A percentile compares a stretch with the other conserved stretches of the same genome.
Conservation (phyloP, 1,140 invertebrate species). For the Matsumurasca onukii region DNA sequence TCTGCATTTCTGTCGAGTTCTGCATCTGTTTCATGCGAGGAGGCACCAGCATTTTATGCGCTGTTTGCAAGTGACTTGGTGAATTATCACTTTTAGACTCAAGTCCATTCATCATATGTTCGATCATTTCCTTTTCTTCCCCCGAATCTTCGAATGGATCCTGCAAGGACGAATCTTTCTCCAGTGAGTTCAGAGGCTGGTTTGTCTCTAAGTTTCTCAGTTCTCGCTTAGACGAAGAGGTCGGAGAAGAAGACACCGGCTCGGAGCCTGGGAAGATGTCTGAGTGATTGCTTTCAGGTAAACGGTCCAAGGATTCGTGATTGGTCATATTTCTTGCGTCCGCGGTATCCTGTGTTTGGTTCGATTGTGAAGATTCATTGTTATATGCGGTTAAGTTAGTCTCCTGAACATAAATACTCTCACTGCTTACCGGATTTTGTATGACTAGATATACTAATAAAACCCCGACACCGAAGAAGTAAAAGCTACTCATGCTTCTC, state of each 20-base stretch:
- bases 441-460: too few species aligned
- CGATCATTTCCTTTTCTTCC: background rate
- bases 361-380: too few species aligned
- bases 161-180: too few species aligned
- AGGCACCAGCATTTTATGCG: background rate
- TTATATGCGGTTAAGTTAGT: too few species aligned
- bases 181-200: background rate
- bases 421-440: too few species aligned
- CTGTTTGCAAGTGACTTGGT: background rate
- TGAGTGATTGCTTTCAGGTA: background rate
- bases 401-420: too few species aligned
- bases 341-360: too few species aligned
- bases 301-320: background rate
- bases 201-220: background rate
- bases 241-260: background rate
- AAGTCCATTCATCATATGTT: background rate
- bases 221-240: background rate
- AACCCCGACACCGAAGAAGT: too few species aligned
- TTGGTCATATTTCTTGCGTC: too few species aligned
- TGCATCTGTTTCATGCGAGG: background rate
- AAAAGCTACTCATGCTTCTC: too few species aligned
- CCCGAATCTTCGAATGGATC: too few species aligned
- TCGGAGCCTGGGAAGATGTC: background rate
- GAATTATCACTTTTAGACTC: background rate
- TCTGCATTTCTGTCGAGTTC: constrained; percentile 39